These are phyloP conservation scores for Gallinago stenura DNA, from an alignment of 2,797 vertebrate species.

Conservation along the genomic window DNA sequence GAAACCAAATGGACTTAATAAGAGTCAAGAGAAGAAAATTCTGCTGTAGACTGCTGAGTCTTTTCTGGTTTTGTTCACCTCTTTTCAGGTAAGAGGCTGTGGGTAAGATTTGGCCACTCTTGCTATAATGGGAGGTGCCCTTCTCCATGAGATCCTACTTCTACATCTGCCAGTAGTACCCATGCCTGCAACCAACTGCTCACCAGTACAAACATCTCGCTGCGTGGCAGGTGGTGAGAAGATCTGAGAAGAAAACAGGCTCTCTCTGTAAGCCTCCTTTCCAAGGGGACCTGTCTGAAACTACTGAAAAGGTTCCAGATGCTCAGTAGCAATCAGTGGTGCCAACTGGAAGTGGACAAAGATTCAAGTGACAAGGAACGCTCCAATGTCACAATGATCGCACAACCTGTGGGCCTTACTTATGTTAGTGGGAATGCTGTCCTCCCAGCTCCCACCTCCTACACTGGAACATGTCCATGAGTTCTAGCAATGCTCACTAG, in stretches of 20 bases:
- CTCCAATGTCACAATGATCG: not conserved
- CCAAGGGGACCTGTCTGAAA: not conserved
- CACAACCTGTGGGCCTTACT: not conserved
- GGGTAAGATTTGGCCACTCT: not conserved
- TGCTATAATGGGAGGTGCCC: not conserved
- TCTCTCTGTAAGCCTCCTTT: not conserved
- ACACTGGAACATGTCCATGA: not conserved
- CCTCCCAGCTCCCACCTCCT: not conserved
- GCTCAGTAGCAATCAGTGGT: not conserved
- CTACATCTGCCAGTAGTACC: not conserved
- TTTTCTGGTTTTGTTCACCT: not conserved
- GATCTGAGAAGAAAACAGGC: not conserved
- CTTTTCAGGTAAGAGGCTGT: not conserved
- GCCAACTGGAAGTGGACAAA: not conserved
- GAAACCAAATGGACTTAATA: not conserved
- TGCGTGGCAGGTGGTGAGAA: not conserved
- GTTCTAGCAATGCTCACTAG: not conserved
- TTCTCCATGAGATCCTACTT: not conserved
- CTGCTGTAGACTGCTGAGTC: not conserved
- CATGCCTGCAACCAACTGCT: not conserved
- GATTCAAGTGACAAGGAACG: not conserved
- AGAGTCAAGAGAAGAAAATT: not conserved
- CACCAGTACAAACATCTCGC: not conserved
- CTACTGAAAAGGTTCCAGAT: not conserved
- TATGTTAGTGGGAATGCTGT: fast-evolving